phyloP scores from a whole-genome alignment of 2,888 invertebrate genomes.

The Hypolimnas misippus region DNA sequence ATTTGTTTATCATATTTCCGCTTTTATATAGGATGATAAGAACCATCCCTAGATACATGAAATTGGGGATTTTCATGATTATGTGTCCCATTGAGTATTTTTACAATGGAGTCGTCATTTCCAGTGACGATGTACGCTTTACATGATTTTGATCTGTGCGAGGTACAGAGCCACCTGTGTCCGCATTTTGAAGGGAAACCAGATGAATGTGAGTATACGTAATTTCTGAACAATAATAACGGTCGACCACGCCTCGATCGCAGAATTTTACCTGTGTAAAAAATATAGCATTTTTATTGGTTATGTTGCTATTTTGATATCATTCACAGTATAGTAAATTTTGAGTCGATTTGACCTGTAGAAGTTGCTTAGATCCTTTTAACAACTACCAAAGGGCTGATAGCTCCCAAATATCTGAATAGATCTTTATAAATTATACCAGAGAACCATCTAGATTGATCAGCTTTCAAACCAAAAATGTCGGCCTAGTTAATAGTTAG shows the following conservation, averaged over 20 bases:
- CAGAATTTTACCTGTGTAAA: slow-evolving; percentile 14
- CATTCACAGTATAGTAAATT: too few species aligned
- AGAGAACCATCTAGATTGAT: too few species aligned
- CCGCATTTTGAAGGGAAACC: slow-evolving; percentile 30
- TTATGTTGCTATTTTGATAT: too few species aligned
- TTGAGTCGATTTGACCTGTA: too few species aligned
- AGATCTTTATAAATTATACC: too few species aligned
- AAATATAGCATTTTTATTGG: background rate
- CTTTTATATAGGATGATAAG: slow-evolving; percentile 24
- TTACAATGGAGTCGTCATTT: slow-evolving; percentile 23
- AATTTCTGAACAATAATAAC: slow-evolving; percentile 37
- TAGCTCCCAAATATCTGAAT: too few species aligned
- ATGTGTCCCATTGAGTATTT: background rate
- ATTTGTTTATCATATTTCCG: background rate
- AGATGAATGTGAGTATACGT: slow-evolving; percentile 35
- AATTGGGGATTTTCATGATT: slow-evolving; percentile 23
- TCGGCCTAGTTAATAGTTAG: too few species aligned
- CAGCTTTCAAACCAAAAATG: too few species aligned
- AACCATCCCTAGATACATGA: slow-evolving; percentile 21
- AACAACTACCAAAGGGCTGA: too few species aligned
- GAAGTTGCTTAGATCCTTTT: too few species aligned
- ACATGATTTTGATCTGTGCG: slow-evolving; percentile 39
- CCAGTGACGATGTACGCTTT: slow-evolving; percentile 37
- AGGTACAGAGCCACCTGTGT: slow-evolving; percentile 44
- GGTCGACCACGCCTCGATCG: slow-evolving; percentile 42